These are phyloP conservation scores for Felis chaus DNA, from an alignment of 2,113 vertebrate genomes.

Conservation along the genomic window DNA sequence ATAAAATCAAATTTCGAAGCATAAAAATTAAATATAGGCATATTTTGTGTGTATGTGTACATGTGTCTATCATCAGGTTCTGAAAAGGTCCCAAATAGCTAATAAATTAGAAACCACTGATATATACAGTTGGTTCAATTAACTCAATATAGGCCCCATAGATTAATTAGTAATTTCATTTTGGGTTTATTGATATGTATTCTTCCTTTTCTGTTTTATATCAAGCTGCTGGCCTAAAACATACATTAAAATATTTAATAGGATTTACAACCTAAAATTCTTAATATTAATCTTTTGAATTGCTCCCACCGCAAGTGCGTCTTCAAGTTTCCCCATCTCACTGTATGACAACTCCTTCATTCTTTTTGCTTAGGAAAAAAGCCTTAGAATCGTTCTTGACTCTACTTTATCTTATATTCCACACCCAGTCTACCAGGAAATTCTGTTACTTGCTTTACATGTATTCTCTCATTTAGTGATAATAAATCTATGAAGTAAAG, in stretches of 20 bases:
- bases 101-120: background rate
- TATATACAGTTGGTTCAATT: background rate
- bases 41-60: background rate
- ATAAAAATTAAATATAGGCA: conserved; percentile 17
- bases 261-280: background rate
- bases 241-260: background rate
- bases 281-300: background rate
- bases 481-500: background rate
- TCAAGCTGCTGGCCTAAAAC: background rate
- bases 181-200: background rate
- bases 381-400: background rate
- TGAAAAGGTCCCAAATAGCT: background rate
- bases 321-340: background rate
- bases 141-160: background rate
- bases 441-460: background rate
- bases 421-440: background rate
- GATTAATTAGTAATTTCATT: background rate
- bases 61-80: background rate
- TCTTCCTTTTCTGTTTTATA: background rate
- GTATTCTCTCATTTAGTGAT: background rate
- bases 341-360: background rate
- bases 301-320: background rate
- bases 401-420: background rate
- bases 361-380: background rate
- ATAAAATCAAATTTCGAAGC: conserved; percentile 23